Evolutionary conservation across 2,797 vertebrate species (phyloP), one percentile per base, ranked within the genome.

Genomic region (Sphenodon punctatus): DNA sequence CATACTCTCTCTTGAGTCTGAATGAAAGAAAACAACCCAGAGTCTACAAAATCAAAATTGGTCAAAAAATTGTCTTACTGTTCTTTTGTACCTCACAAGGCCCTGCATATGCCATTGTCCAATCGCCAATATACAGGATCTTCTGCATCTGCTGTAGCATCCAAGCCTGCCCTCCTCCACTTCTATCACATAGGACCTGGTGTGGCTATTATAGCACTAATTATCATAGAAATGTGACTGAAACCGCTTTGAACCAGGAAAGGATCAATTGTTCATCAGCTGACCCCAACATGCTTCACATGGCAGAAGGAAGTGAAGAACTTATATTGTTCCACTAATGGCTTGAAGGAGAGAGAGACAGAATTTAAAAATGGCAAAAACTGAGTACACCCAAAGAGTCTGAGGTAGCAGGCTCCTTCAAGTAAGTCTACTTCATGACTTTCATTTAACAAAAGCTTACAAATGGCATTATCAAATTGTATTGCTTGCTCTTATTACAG

Each of bases 201-300:
- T n/a, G n/a, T n/a, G n/a, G n/a, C 90, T 85, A 89, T 85, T 81
- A 81, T 82, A 88, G 84, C 71, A 75, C 71, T 73, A 80, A 91
- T 89, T 88, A 81, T 73, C 86, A 56, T 60, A 46, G 78, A 86
- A 87, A 90, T 91, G 59, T 41, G n/a, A n/a, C n/a, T n/a, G n/a
- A n/a, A n/a, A n/a, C n/a, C n/a, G n/a, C 53, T 83, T 84, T 70
- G 78, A 91, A 81, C 68, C 56, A 43, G 71, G 70, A 83, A 77
- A 80, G 67, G 32, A 89, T 66, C 88, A 71, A 68, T 43, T 78
- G 78, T 34, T 91, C 85, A 89, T 88, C 89, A 89, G 72, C 49
- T 46, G 70, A 5, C 22, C 5, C n/a, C 11, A 43, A 77, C 51
- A 79, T 3, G 7, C 20, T 75, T 65, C 43, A 69, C 66, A 79